Conservation (phyloP, 2,888 invertebrate species). For the Lepidonotus clava region DNA sequence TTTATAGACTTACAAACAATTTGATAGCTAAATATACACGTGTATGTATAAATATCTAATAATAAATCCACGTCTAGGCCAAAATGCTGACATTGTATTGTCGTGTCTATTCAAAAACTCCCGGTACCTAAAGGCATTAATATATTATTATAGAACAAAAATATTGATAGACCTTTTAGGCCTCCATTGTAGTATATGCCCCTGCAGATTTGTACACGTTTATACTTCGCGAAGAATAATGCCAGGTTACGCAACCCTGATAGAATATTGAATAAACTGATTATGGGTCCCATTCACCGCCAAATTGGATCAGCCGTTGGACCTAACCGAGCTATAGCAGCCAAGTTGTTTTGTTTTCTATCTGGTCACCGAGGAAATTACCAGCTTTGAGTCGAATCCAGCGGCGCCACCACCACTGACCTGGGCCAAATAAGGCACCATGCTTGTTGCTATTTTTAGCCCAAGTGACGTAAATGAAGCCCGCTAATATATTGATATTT, state of each 20-base stretch:
- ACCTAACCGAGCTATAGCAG: background rate
- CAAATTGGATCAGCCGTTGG: background rate
- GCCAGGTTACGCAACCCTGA: background rate
- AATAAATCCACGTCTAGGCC: too few species aligned
- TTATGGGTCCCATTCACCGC: background rate
- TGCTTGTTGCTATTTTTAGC: conserved; percentile 17
- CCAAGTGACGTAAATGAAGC: background rate
- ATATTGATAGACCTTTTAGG: too few species aligned
- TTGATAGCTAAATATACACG: too few species aligned
- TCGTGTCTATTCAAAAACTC: too few species aligned
- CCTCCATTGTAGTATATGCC: too few species aligned
- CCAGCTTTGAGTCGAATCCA: background rate
- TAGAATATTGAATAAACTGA: background rate
- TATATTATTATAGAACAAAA: too few species aligned
- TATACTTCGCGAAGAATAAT: too few species aligned
- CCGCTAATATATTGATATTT: conserved; percentile 33
- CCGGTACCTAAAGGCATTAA: too few species aligned
- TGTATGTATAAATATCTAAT: too few species aligned
- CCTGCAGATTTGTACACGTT: too few species aligned
- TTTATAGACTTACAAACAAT: too few species aligned
- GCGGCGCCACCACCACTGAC: background rate
- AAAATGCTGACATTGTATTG: too few species aligned
- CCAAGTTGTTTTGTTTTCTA: background rate
- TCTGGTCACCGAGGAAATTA: background rate
- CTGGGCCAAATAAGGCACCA: background rate